Evolutionary conservation across 2,888 invertebrate species (phyloP).

Genomic region (Tromatobia lineatoria): DNA sequence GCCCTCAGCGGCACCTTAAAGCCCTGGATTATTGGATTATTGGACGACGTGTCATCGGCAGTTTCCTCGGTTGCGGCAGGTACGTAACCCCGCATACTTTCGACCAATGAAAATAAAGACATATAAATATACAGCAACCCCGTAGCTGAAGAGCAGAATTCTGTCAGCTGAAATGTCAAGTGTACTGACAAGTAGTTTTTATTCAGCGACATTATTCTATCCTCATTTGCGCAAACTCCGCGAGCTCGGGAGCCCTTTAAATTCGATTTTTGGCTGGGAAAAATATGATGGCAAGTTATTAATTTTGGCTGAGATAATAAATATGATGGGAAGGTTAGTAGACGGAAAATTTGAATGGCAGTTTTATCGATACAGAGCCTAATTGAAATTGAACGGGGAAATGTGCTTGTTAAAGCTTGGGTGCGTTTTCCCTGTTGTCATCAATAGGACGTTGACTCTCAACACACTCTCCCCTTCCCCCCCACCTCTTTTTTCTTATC

Average conservation of each 20-base stretch:
- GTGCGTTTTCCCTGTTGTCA: slow-evolving; percentile 73
- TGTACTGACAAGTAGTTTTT: background rate
- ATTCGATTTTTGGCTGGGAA: slow-evolving; percentile 1
- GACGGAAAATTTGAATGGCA: background rate
- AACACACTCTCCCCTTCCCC: slow-evolving; percentile 69
- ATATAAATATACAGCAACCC: background rate
- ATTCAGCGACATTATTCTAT: background rate
- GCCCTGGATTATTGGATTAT: slow-evolving; percentile 71
- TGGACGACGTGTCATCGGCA: slow-evolving; percentile 72
- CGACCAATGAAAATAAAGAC: slow-evolving; percentile 23
- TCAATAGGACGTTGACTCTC: slow-evolving; percentile 77
- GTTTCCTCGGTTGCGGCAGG: slow-evolving; percentile 73
- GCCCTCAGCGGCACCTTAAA: slow-evolving; percentile 74
- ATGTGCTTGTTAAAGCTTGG: slow-evolving; percentile 56
- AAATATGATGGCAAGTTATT: too few species aligned
- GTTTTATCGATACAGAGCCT: background rate
- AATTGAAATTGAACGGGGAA: background rate
- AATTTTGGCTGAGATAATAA: too few species aligned
- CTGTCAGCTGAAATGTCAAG: slow-evolving; percentile 13
- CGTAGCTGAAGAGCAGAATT: background rate
- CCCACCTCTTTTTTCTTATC: slow-evolving; percentile 27
- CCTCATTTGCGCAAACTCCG: background rate
- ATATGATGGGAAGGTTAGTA: too few species aligned
- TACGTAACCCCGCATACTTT: slow-evolving; percentile 65
- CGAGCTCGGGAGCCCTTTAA: background rate